These are phyloP conservation scores for Odontocolon sp. DNA, from an alignment of 2,888 invertebrate species.

Conservation along the genomic window DNA sequence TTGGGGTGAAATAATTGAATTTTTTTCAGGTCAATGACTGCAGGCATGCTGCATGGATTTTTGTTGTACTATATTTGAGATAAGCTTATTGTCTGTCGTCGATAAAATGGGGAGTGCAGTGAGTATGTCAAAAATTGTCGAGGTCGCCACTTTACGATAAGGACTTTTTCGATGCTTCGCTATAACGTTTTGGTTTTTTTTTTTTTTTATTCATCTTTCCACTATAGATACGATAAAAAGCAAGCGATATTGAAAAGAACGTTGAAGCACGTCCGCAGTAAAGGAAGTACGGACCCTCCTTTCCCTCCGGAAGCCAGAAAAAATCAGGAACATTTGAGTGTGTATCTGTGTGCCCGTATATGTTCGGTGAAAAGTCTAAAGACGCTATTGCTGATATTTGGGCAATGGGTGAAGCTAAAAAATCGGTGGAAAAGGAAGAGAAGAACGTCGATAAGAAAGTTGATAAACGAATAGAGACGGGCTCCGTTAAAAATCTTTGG, in stretches of 20 bases:
- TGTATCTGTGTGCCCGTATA: background rate
- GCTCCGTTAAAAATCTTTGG: slow-evolving; percentile 59
- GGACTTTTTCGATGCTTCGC: background rate
- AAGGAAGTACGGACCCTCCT: background rate
- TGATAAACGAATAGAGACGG: slow-evolving; percentile 64
- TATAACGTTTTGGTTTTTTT: background rate
- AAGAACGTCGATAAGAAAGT: slow-evolving; percentile 53
- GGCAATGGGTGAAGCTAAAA: slow-evolving; percentile 14
- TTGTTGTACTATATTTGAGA: background rate
- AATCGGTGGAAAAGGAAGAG: slow-evolving; percentile 4
- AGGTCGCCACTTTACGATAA: slow-evolving; percentile 28
- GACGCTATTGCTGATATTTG: background rate
- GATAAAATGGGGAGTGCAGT: slow-evolving; percentile 26
- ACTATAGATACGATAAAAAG: background rate
- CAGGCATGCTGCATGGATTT: slow-evolving; percentile 22
- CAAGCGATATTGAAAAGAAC: slow-evolving; percentile 3
- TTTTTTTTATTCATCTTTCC: background rate
- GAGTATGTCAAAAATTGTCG: slow-evolving; percentile 11
- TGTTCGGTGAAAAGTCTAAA: background rate
- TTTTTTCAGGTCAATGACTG: slow-evolving; percentile 1
- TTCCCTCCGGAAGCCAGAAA: background rate
- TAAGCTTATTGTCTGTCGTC: slow-evolving; percentile 22
- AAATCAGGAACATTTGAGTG: background rate
- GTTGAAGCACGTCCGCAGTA: background rate
- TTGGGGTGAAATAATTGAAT: background rate